A percentile compares a stretch with the other conserved stretches of the same genome.
Conservation (phyloP, 35 echinoderm and acorn worm genomes). For the Heliocidaris erythrogramma region DNA sequence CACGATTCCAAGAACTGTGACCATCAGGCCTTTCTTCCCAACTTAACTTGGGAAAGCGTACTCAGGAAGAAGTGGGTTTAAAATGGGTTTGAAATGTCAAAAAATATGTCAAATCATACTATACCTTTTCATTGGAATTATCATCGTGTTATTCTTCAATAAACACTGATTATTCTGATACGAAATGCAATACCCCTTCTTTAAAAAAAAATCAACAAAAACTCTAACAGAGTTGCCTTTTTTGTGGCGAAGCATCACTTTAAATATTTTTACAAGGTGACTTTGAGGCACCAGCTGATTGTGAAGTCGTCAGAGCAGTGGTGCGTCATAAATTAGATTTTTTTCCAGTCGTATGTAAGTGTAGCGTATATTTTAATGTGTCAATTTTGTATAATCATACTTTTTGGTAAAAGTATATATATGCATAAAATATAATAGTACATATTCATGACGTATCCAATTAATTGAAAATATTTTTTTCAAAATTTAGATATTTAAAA, state of each 20-base stretch:
- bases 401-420: no score
- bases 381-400: background rate
- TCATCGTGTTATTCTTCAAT: no score
- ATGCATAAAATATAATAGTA: background rate
- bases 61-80: no score
- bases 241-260: background rate
- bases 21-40: no score
- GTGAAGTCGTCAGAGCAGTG: background rate
- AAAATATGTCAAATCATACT: no score
- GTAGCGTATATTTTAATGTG: background rate
- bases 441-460: background rate
- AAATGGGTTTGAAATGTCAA: no score
- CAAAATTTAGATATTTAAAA: background rate
- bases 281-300: constrained; percentile 21
- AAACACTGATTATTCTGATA: no score
- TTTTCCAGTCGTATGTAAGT: background rate
- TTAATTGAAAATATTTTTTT: background rate
- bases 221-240: background rate
- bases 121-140: no score
- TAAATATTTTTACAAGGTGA: constrained; percentile 29
- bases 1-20: no score
- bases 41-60: no score
- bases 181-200: no score
- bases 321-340: background rate
- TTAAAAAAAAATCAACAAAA: background rate